Percentiles rank a stretch among this genome's conserved stretches.
These are phyloP conservation scores for Megalops atlanticus DNA, from an alignment of 2,113 vertebrate genomes.

Conservation along the genomic window DNA sequence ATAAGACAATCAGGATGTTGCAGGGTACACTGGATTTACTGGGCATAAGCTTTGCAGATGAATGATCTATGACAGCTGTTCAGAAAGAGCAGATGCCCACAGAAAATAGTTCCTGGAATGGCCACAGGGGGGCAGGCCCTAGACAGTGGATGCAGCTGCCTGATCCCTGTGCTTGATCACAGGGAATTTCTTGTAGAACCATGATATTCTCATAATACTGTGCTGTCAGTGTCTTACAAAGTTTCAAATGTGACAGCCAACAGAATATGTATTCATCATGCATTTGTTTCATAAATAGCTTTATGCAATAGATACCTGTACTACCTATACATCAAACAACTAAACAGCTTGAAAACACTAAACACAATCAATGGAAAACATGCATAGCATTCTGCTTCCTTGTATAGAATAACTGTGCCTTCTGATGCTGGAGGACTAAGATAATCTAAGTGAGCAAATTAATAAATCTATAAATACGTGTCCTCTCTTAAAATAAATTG, in stretches of 20 bases:
- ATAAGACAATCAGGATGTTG: background rate
- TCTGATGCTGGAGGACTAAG: no score
- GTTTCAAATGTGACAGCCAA: background rate
- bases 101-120: slow-evolving; percentile 27
- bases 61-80: background rate
- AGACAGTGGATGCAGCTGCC: slow-evolving; percentile 46
- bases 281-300: slow-evolving; percentile 8
- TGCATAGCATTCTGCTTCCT: slow-evolving; percentile 1
- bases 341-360: background rate
- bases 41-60: background rate
- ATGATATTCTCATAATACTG: background rate
- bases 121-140: slow-evolving; percentile 72
- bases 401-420: background rate
- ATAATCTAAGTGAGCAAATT: background rate
- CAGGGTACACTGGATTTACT: background rate
- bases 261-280: background rate
- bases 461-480: slow-evolving; percentile 40
- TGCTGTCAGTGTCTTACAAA: background rate
- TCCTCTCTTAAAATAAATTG: slow-evolving; percentile 44
- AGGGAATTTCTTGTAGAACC: slow-evolving; percentile 28
- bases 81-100: background rate
- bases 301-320: background rate
- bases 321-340: background rate
- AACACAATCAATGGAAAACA: background rate
- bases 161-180: background rate